Percentiles rank a stretch among this genome's conserved stretches.
Conservation (phyloP, 1,140 invertebrate species). For the Babylonia areolata region DNA sequence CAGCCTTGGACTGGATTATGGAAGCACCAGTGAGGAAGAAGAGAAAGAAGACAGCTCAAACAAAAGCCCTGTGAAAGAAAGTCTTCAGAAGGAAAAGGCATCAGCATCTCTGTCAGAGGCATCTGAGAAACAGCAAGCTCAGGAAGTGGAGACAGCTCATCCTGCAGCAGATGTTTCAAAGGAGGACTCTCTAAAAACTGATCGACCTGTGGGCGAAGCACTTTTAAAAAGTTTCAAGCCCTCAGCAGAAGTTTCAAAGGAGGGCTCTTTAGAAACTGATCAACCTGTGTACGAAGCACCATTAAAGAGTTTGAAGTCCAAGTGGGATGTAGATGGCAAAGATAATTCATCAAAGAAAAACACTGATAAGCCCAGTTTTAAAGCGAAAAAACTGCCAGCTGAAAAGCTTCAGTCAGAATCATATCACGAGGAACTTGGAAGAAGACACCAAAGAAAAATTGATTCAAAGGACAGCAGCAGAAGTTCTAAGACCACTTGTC, state of each 20-base stretch:
- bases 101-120: not conserved
- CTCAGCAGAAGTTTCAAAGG: not conserved
- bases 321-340: not conserved
- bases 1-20: constrained; percentile 28
- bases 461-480: not conserved
- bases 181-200: not conserved
- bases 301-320: not conserved
- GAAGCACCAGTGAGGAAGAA: constrained; percentile 37
- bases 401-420: not conserved
- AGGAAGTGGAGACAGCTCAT: not conserved
- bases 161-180: not conserved
- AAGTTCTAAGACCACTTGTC: not conserved
- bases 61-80: not conserved
- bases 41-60: constrained; percentile 13
- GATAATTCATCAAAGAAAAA: not conserved
- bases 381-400: not conserved
- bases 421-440: not conserved
- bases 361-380: not conserved
- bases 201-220: too few relatives aligned
- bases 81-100: not conserved
- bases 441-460: not conserved
- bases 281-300: not conserved
- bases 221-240: too few relatives aligned
- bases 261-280: not conserved
- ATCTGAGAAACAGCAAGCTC: not conserved